Percentiles rank a stretch among this genome's conserved stretches.
Evolutionary conservation across 2,113 vertebrate genomes (phyloP).

Genomic region (Hirundichthys speculiger): DNA sequence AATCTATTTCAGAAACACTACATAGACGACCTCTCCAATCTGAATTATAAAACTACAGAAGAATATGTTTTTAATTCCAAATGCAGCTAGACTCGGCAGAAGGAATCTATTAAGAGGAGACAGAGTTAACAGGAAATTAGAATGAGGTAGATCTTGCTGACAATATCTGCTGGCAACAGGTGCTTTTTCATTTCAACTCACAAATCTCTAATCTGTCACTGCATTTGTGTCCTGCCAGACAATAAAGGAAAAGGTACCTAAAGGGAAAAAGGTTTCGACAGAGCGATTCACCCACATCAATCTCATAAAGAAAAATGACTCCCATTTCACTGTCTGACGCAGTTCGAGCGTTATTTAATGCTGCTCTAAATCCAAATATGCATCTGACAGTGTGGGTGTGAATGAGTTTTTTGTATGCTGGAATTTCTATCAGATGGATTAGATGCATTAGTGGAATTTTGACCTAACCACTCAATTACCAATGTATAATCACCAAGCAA

Average conservation of each 20-base stretch:
- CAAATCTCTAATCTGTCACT: not conserved
- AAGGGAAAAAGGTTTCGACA: not conserved
- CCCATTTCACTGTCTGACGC: not conserved
- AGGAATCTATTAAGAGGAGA: too few species aligned
- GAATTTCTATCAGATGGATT: slow-evolving; percentile 12
- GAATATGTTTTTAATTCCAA: too few species aligned
- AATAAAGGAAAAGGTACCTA: not conserved
- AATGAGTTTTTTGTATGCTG: slow-evolving; percentile 17
- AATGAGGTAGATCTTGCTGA: too few species aligned
- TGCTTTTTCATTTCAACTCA: too few species aligned
- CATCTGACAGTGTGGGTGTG: slow-evolving; percentile 22
- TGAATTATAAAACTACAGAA: too few species aligned
- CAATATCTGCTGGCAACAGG: too few species aligned
- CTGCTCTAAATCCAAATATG: slow-evolving; percentile 7
- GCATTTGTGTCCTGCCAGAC: not conserved
- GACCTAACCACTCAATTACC: slow-evolving; percentile 15
- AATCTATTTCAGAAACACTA: too few species aligned
- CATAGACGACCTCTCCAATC: too few species aligned
- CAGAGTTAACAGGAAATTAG: too few species aligned
- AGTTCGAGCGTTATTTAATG: slow-evolving; percentile 7
- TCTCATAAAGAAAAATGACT: slow-evolving; percentile 1
- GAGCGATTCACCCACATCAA: not conserved
- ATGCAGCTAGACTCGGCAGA: too few species aligned
- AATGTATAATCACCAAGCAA: slow-evolving; percentile 5
- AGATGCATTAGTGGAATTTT: slow-evolving; percentile 4